phyloP scores from a whole-genome alignment of 2,113 vertebrate species.

The Raphicerus campestris region DNA sequence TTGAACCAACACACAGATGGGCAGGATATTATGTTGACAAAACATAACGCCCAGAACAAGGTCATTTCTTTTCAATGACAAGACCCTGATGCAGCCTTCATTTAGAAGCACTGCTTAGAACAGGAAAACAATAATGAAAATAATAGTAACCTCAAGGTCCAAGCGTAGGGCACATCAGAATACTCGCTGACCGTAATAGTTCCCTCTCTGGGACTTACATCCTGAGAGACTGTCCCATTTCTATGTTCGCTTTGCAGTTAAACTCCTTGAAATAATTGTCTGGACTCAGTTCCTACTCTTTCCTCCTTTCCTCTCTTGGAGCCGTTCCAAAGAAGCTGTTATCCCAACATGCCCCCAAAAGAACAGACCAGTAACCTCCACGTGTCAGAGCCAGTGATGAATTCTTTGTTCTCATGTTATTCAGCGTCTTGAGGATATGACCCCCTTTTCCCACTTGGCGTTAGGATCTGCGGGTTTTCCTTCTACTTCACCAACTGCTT shows the following conservation, averaged over 20 bases:
- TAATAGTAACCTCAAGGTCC: not conserved
- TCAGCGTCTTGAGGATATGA: not conserved
- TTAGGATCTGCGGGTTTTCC: not conserved
- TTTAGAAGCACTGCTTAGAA: not conserved
- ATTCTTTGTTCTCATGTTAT: not conserved
- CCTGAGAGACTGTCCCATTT: not conserved
- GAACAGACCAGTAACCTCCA: not conserved
- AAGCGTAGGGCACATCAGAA: not conserved
- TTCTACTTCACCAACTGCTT: not conserved
- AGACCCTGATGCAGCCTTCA: not conserved
- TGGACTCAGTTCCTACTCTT: not conserved
- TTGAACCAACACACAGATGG: constrained; percentile 40
- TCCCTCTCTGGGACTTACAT: not conserved
- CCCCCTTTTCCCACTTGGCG: not conserved
- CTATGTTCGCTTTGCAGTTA: not conserved
- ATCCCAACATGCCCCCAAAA: not conserved
- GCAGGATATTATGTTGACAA: constrained; percentile 39
- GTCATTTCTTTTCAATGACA: constrained; percentile 1
- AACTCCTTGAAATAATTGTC: not conserved
- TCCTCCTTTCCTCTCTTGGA: not conserved
- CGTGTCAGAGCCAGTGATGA: not conserved
- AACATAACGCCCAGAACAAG: constrained; percentile 15
- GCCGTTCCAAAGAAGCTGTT: not conserved
- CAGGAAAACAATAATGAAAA: not conserved
- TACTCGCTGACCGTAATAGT: accelerated